Evolutionary conservation across 2,113 vertebrate species (phyloP).

Genomic region (Cercopithecus mona): DNA sequence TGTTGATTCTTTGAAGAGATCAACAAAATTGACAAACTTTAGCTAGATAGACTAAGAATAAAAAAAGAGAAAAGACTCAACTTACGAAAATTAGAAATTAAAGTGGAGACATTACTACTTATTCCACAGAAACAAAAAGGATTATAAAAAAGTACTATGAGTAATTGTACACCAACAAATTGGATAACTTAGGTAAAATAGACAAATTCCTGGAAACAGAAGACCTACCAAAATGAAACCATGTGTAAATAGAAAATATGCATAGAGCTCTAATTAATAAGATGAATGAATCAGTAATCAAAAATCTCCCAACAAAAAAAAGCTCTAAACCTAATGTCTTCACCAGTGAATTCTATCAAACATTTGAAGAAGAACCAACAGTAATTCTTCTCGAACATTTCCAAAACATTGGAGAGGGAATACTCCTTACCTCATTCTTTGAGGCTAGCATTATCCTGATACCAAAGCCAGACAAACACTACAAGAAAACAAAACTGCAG

Average conservation of each 20-base stretch:
- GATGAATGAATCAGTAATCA: neutral
- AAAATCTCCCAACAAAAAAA: neutral
- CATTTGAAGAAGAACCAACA: neutral
- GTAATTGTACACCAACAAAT: neutral
- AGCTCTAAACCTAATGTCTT: neutral
- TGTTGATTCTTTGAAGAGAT: neutral
- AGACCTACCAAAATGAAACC: neutral
- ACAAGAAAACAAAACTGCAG: neutral
- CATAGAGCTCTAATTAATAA: neutral
- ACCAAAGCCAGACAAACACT: neutral
- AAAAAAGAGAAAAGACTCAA: neutral
- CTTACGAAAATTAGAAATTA: slow-evolving; percentile 12
- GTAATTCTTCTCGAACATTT: neutral
- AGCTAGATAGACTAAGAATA: neutral
- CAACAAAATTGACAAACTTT: neutral
- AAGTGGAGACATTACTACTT: neutral
- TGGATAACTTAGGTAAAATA: neutral
- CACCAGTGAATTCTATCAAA: neutral
- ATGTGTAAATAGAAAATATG: neutral
- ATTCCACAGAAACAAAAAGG: neutral
- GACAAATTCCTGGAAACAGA: neutral
- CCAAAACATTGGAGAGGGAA: neutral
- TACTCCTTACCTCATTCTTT: neutral
- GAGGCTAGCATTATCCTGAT: neutral
- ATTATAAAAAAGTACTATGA: neutral